phyloP scores from a whole-genome alignment of 2,797 vertebrate species.

The Myiotriccus ornatus region DNA sequence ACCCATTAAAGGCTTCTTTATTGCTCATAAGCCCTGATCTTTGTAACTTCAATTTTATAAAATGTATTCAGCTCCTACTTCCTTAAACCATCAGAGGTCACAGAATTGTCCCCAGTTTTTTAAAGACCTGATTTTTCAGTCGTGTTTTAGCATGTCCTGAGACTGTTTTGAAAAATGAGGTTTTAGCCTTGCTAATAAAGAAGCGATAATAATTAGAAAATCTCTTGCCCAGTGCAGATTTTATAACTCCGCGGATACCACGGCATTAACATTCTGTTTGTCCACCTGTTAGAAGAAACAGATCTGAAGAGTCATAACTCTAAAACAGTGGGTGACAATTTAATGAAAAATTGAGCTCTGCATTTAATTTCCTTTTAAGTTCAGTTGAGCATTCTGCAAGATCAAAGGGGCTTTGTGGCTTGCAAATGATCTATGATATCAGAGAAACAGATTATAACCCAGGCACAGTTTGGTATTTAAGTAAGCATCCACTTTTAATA shows the following conservation, averaged over 20 bases:
- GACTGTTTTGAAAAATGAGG: conserved; percentile 24
- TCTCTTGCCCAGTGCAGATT: conserved; percentile 16
- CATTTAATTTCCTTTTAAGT: conserved; percentile 75
- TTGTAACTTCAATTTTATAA: conserved; percentile 1
- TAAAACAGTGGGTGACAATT: conserved; percentile 74
- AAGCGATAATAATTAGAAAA: conserved; percentile 53
- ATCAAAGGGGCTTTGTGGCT: conserved; percentile 70
- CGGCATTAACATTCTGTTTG: conserved; percentile 70
- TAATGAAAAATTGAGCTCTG: conserved; percentile 76
- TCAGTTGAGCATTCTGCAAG: conserved; percentile 65
- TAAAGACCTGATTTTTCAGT: conserved; percentile 20
- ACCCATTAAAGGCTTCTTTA: not conserved
- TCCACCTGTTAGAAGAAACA: conserved; percentile 69
- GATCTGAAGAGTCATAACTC: conserved; percentile 72
- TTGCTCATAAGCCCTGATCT: not conserved
- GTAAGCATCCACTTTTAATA: conserved; percentile 58
- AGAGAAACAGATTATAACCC: conserved; percentile 65
- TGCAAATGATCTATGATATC: conserved; percentile 71
- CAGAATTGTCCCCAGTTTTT: conserved; percentile 22
- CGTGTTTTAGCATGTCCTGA: not conserved
- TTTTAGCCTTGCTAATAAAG: conserved; percentile 54
- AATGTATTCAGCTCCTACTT: not conserved
- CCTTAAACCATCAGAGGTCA: not conserved
- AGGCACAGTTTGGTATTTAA: conserved; percentile 68
- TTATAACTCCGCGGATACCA: conserved; percentile 61